These are phyloP conservation scores for Syrista parreyssii DNA, from an alignment of 2,888 invertebrate species.

Conservation along the genomic window DNA sequence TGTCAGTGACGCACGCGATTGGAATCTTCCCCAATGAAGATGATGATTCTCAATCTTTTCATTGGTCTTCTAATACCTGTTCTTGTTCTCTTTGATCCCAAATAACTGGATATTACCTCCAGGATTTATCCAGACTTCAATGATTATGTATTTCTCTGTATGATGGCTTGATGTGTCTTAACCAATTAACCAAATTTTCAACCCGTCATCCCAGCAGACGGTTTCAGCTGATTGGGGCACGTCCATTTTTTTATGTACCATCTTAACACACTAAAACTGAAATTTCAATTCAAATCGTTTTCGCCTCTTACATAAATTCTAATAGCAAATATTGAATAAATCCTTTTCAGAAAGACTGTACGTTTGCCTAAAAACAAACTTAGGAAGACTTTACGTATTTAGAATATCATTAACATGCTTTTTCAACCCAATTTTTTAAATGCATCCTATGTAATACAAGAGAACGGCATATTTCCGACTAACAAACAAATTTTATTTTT, in stretches of 20 bases:
- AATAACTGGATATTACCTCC: neutral
- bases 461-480: neutral
- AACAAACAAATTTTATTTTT: neutral
- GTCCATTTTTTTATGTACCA: constrained; percentile 14
- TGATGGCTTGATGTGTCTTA: constrained; percentile 3
- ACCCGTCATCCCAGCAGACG: constrained; percentile 51
- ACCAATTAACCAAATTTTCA: constrained; percentile 44
- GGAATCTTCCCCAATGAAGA: constrained; percentile 11
- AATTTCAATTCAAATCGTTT: neutral
- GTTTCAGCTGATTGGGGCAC: constrained; percentile 47
- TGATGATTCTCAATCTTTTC: constrained; percentile 7
- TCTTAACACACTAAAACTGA: neutral
- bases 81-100: neutral
- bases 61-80: constrained; percentile 13
- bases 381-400: neutral
- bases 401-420: neutral
- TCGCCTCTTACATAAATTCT: neutral
- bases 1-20: constrained; percentile 53
- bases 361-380: neutral
- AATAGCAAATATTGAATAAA: neutral
- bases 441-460: neutral
- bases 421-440: neutral
- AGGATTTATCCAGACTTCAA: neutral
- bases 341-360: neutral
- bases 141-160: neutral